A percentile compares a stretch with the other conserved stretches of the same genome.
Conservation (phyloP, 1,140 invertebrate genomes). For the Laodelphax striatellus region DNA sequence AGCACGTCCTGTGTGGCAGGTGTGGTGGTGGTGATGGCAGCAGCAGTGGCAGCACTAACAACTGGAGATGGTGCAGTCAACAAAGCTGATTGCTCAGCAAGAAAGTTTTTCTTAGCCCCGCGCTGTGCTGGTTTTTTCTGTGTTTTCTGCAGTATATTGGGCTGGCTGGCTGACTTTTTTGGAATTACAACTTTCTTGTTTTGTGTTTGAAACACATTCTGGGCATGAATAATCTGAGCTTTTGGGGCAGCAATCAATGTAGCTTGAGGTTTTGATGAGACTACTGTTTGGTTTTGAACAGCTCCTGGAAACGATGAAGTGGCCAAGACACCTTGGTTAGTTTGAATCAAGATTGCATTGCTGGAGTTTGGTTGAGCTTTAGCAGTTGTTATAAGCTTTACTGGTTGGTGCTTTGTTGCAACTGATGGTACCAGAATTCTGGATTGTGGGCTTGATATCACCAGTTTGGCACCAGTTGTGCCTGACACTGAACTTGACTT, state of each 20-base stretch:
- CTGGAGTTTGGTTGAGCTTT: neutral
- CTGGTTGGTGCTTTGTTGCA: conserved; percentile 2
- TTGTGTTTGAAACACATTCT: neutral
- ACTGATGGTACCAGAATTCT: conserved; percentile 2
- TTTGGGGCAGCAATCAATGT: neutral
- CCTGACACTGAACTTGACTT: neutral
- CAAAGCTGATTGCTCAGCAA: neutral
- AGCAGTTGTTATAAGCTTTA: neutral
- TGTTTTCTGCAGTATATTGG: conserved; percentile 18
- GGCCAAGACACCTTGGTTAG: neutral
- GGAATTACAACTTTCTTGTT: conserved; percentile 1
- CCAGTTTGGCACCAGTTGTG: conserved; percentile 6
- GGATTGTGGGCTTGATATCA: conserved; percentile 9
- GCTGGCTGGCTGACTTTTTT: conserved; percentile 10
- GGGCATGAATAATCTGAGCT: conserved; percentile 3
- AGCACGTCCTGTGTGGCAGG: neutral
- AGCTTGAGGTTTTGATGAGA: neutral
- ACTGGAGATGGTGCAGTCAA: neutral
- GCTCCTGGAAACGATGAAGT: neutral
- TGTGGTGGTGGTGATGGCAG: neutral
- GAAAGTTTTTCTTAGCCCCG: neutral
- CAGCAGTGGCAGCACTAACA: neutral
- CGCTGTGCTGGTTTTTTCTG: conserved; percentile 12
- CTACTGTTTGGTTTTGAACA: neutral
- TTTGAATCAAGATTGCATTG: conserved; percentile 9